Evolutionary conservation across 2,888 invertebrate genomes (phyloP), one percentile per base, ranked within the genome.

Genomic region (Onchidella celtica): DNA sequence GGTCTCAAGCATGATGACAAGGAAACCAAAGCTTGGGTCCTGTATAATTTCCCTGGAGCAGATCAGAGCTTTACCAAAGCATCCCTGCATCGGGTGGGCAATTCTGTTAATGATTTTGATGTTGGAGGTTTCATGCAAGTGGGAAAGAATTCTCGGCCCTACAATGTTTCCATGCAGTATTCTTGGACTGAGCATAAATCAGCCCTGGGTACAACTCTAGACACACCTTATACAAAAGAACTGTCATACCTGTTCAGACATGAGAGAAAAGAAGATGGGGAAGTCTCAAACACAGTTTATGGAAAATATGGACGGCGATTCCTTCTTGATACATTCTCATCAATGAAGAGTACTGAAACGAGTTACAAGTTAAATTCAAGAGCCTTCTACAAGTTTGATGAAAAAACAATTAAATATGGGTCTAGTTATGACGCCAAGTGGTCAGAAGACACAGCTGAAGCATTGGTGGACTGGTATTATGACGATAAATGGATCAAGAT

Each of bases 151-250:
- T 65, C 80, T 4, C 74, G 47, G 29, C 84, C 84, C 3, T 84
- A 74, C 40, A 82, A 84, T 72, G 38, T 78, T 3, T 82, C 82
- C 1, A 36, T 80, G 55, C 73, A 73, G 63, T 80, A 72, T 32
- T 14, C 66, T 14, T 68, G 76, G 34, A 55, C 69, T 3, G 32
- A 55, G 17, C 57, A 59, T 36, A 80, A 73, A 47, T 40, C 63
- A 14, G 82, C 77, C n/a, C 40, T 84, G 24, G 74, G 79, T 11
- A 80, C 82, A 27, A 82, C 82, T 27, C 63, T 84, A 21, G 79
- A 80, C 34, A 80, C 80, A 17, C 84, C 84, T 4, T 69, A 77
- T 59, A 80, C 84, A 27, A 59, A 84, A 34, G 65, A 76, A 36
- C 29, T 84, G 32, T 81, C 81, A 1, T 81, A 75, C 69, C 38